Conservation (phyloP, 2,888 invertebrate genomes). For the Spodoptera littoralis region DNA sequence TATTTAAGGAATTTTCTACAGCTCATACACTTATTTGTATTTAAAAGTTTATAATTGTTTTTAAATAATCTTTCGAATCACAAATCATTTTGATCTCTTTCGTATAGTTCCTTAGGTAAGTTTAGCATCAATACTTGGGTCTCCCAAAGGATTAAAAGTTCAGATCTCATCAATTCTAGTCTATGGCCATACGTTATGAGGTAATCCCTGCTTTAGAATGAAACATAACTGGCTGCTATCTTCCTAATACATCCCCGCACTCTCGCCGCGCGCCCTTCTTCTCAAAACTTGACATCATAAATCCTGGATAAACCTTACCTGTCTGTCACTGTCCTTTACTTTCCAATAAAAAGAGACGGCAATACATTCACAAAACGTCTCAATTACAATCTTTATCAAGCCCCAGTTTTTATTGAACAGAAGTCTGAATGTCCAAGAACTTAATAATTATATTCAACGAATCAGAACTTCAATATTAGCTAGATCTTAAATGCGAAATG, state of each 20-base stretch:
- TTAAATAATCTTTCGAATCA: neutral
- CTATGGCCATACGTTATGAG: neutral
- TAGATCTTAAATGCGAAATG: conserved; percentile 15
- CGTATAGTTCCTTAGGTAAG: neutral
- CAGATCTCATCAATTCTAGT: conserved; percentile 3
- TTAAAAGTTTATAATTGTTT: too few relatives aligned
- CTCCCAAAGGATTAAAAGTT: neutral
- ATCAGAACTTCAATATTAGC: conserved; percentile 18
- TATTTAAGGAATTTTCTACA: too few relatives aligned
- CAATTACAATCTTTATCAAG: conserved; percentile 45
- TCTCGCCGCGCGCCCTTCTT: conserved; percentile 22
- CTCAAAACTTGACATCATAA: conserved; percentile 50
- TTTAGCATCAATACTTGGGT: conserved; percentile 13
- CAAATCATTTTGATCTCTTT: neutral
- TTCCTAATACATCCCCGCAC: conserved; percentile 5
- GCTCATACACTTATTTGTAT: too few relatives aligned
- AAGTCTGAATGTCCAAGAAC: conserved; percentile 28
- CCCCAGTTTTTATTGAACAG: conserved; percentile 40
- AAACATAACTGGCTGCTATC: conserved; percentile 24
- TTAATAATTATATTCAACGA: conserved; percentile 20
- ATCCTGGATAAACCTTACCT: conserved; percentile 54
- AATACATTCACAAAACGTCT: conserved; percentile 35
- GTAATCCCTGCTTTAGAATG: conserved; percentile 28
- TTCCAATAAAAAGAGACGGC: conserved; percentile 48
- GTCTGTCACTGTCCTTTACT: conserved; percentile 54